These are phyloP conservation scores for Ceratitis capitata DNA, from an alignment of 1,140 invertebrate genomes.

Conservation along the genomic window DNA sequence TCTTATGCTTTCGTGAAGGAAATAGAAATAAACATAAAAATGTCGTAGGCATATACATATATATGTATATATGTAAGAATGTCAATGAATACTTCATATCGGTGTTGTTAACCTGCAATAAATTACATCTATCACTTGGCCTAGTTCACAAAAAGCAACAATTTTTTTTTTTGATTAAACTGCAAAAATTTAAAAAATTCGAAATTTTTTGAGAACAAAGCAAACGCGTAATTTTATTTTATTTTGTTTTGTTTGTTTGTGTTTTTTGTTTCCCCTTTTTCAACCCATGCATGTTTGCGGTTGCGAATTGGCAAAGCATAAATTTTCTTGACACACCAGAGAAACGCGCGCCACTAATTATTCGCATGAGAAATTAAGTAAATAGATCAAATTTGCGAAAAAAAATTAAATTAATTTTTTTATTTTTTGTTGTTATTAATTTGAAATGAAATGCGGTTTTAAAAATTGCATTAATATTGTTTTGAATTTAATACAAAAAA, in stretches of 20 bases:
- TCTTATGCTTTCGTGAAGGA: no score
- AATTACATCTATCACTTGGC: no score
- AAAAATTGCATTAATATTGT: background rate
- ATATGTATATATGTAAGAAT: no score
- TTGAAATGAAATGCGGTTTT: background rate
- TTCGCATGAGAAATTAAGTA: conserved; percentile 6
- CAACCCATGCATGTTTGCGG: no score
- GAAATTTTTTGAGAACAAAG: no score
- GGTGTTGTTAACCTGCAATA: no score
- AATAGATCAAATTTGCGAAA: background rate
- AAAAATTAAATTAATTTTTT: background rate
- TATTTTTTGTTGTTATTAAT: background rate
- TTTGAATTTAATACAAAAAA: background rate
- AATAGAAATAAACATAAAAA: no score
- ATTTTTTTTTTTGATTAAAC: background rate
- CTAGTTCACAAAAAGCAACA: no score
- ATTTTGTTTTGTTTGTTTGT: no score
- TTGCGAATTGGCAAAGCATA: background rate
- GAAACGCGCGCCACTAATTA: background rate
- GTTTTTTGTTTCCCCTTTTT: background rate
- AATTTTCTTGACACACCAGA: background rate
- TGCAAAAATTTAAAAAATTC: background rate
- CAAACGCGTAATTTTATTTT: no score
- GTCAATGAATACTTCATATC: no score
- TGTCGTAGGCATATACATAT: no score